Percentiles rank a stretch among this genome's conserved stretches.
These are phyloP conservation scores for Melanogrammus aeglefinus DNA, from an alignment of 2,797 vertebrate species.

Conservation along the genomic window DNA sequence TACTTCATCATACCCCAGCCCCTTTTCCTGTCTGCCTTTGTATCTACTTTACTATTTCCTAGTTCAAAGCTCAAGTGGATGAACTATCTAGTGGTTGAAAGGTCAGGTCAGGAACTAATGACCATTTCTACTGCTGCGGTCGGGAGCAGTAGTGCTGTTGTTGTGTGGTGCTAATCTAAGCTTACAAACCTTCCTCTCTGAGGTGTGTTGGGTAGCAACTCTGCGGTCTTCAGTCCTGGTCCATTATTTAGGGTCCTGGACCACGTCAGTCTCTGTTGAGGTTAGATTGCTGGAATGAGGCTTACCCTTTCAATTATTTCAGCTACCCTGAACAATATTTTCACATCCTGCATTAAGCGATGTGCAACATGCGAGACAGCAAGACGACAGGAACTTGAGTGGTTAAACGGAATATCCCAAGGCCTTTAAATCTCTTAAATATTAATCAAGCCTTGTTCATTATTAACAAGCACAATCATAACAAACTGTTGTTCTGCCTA, in stretches of 20 bases:
- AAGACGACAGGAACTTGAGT: background rate
- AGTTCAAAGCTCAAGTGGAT: background rate
- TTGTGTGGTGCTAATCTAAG: background rate
- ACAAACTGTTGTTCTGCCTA: background rate
- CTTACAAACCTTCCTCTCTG: background rate
- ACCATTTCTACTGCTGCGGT: background rate
- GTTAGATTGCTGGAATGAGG: background rate
- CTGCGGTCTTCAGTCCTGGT: background rate
- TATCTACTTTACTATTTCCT: background rate
- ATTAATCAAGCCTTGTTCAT: background rate
- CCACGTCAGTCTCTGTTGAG: background rate
- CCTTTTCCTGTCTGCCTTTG: background rate
- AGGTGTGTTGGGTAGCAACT: background rate
- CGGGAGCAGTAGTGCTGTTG: background rate
- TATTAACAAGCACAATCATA: background rate
- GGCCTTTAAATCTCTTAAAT: background rate
- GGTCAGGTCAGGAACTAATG: background rate
- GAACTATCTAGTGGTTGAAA: background rate
- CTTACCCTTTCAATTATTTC: constrained; percentile 4
- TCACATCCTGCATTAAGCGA: background rate
- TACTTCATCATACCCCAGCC: background rate
- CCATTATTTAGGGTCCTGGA: background rate
- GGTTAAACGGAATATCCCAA: background rate
- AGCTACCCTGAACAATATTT: background rate
- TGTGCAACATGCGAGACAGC: background rate